A percentile compares a stretch with the other conserved stretches of the same genome.
phyloP scores from a whole-genome alignment of 2,113 vertebrate genomes.

The Pelodiscus sinensis region DNA sequence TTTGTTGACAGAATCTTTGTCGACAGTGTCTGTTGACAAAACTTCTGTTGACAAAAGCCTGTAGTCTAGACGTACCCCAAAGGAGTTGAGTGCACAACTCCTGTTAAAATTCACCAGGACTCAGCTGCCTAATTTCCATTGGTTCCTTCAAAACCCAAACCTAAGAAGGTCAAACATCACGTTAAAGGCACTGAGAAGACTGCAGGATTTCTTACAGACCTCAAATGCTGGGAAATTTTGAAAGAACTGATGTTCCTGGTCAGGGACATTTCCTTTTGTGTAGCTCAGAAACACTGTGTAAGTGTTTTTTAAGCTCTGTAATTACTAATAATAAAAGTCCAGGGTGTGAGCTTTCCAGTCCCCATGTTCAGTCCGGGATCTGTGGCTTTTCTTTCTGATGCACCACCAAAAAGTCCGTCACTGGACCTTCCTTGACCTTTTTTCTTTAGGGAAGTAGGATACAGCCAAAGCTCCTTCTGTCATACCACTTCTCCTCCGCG shows the following conservation, averaged over 20 bases:
- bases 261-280: neutral
- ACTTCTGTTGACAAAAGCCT: too few relatives aligned
- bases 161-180: neutral
- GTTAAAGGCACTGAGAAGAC: neutral
- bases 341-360: neutral
- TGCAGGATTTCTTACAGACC: neutral
- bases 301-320: neutral
- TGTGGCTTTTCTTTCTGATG: neutral
- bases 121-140: neutral
- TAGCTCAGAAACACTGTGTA: neutral
- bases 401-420: neutral
- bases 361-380: neutral
- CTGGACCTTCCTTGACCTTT: neutral
- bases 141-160: neutral
- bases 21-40: too few relatives aligned
- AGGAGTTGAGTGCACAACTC: neutral
- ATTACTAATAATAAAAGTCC: neutral
- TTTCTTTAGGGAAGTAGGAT: neutral
- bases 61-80: neutral
- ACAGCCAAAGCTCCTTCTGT: neutral
- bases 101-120: neutral
- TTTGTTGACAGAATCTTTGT: too few relatives aligned
- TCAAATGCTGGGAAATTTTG: neutral
- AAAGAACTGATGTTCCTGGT: neutral
- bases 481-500: neutral